Conservation (phyloP, 1,140 invertebrate genomes). For the Monomorium pharaonis region DNA sequence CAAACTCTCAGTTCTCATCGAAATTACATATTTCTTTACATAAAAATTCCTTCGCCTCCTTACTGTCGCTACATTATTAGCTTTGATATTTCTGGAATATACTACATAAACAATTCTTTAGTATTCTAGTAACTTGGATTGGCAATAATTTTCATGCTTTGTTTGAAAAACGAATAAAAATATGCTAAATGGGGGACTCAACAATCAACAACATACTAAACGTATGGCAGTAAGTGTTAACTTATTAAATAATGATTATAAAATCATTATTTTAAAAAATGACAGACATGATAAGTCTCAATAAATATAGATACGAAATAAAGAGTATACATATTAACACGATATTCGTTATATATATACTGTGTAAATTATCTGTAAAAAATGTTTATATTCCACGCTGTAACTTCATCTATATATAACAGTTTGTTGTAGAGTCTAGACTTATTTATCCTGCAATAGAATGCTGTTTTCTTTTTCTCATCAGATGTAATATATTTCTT, state of each 20-base stretch:
- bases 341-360: constrained; percentile 24
- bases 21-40: constrained; percentile 11
- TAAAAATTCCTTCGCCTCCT: background rate
- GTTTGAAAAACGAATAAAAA: background rate
- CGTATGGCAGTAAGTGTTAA: constrained; percentile 34
- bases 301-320: constrained; percentile 39
- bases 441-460: constrained; percentile 20
- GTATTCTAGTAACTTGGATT: background rate
- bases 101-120: background rate
- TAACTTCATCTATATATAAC: constrained; percentile 40
- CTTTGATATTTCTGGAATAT: background rate
- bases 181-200: background rate
- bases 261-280: constrained; percentile 10
- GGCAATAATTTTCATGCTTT: constrained; percentile 19
- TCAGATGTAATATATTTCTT: constrained; percentile 23
- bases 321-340: constrained; percentile 41
- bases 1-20: too few relatives aligned
- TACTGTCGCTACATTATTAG: background rate
- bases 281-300: constrained; percentile 5
- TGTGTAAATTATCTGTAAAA: constrained; percentile 47
- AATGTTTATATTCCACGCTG: constrained; percentile 28
- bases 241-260: background rate
- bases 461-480: background rate
- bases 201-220: background rate
- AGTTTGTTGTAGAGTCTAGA: constrained; percentile 42